Evolutionary conservation across 2,797 vertebrate genomes (phyloP), one percentile per base, ranked within the genome.

Genomic region (Argentina silus): DNA sequence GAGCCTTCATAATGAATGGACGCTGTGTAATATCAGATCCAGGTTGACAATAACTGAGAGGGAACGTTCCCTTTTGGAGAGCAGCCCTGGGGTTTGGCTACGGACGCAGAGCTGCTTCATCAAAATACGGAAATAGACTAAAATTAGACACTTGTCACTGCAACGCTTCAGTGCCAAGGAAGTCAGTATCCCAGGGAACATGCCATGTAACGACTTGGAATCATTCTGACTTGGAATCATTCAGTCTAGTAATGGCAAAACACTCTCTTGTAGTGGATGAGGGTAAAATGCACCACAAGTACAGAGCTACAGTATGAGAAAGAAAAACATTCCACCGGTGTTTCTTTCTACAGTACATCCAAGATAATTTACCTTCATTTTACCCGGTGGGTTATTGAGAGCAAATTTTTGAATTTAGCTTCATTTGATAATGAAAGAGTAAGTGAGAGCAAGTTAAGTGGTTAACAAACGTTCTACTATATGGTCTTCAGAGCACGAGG

Each of bases 11-110:
- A 36, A n/a, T 17, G 8, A 45, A 69, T 65, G 48, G 55, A 56
- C 42, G 21, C 45, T 74, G 19, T 74, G 68, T 74, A 70, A 70
- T 12, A 47, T 67, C 69, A 72, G 73, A 48, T 67, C 59, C 63
- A 63, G 48, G 75, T 72, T 56, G 63, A 53, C 17, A 50, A 15
- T 71, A 68, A 64, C 69, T 67, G 64, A 72, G 71, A 53, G 45
- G 44, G 50, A 72, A 72, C 59, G 72, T 75, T 79, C 73, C 43
- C 59, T 50, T 64, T 48, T 63, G 53, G 53, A 67, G 48, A 61
- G 62, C 62, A 74, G 72, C 68, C 56, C 36, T 43, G 4, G 47
- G 56, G 77, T 76, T 72, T 55, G 53, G 65, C 66, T 72, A 47
- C 19, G 50, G 60, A 55, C 14, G 17, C 59, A 56, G 69, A 76